Evolutionary conservation across 2,888 invertebrate genomes (phyloP).

Genomic region (Microplitis deprimator): DNA sequence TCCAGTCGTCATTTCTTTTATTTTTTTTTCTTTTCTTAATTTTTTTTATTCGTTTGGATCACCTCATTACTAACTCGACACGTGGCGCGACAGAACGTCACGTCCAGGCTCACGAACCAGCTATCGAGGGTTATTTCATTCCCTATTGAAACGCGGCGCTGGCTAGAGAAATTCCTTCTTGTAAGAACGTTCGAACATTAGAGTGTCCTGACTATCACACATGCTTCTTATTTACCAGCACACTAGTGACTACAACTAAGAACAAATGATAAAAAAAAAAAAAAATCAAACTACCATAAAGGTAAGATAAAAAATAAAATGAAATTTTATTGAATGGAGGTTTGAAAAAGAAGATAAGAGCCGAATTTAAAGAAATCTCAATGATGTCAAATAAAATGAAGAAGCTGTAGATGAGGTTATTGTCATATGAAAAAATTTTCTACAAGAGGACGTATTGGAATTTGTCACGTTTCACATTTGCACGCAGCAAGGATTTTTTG

Average conservation of each 20-base stretch:
- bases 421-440: constrained; percentile 58
- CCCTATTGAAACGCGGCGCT: constrained; percentile 46
- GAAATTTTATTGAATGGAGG: constrained; percentile 4
- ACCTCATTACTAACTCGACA: constrained; percentile 45
- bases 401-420: constrained; percentile 57
- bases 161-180: constrained; percentile 43
- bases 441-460: constrained; percentile 54
- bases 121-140: constrained; percentile 58
- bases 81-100: constrained; percentile 48
- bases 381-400: constrained; percentile 36
- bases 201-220: constrained; percentile 18
- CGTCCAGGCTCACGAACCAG: constrained; percentile 43
- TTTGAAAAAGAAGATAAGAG: constrained; percentile 39
- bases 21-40: constrained; percentile 22
- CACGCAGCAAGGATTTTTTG: constrained; percentile 62
- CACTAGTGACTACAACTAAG: constrained; percentile 13
- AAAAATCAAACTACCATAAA: constrained; percentile 28
- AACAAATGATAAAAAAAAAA: constrained; percentile 16
- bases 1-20: not conserved
- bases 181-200: constrained; percentile 10
- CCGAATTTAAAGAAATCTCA: constrained; percentile 20
- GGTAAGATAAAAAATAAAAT: constrained; percentile 37
- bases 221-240: constrained; percentile 1
- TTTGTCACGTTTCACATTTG: constrained; percentile 70
- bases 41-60: constrained; percentile 20